Base-by-base conservation (phyloP, 2,113 vertebrate genomes). In the Uropsilus gracilis region DNA sequence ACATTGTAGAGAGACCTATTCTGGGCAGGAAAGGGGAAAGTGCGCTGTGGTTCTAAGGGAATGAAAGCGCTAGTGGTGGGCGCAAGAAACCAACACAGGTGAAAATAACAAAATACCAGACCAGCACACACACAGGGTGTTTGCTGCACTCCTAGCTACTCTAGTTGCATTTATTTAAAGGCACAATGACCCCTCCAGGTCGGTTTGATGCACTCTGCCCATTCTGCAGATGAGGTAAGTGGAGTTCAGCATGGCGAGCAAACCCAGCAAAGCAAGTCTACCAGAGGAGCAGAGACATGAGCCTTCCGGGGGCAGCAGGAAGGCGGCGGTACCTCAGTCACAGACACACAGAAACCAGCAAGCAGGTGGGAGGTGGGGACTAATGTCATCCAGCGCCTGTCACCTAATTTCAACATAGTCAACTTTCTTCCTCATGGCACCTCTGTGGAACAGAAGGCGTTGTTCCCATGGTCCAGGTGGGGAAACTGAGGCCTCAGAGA, bases 41-140 rank as follows among this genome's bases (percentile, higher is more conserved):
- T 48, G 37, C 61, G 72, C 24, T 24, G 12, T 8, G 30, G 30
- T 32, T 77, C 48, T 22, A 4, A 57, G 3, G 61, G 90, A 64
- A 71, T 11, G 22, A 34, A 88, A 85, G 81, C 57, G 46, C 86
- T 17, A 8, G 13, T 0, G 0, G 20, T 11, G 59, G 63, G 66
- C 69, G 46, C 86, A 8, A 39, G 75, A 53, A 13, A 26, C 39
- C 48, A 84, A 77, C 20, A 16, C n/a, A 18, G 63, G 50, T 28
- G 4, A 42, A 80, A 77, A 8, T 16, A 39, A 20, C 30, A 12
- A 69, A 61, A 94, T 7, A 30, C 6, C 22, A n/a, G 11, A 16
- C 32, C 28, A 4, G 8, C 2, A 0, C 0, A 1, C 18, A 2
- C 24, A 2, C 66, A 4, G 3, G 24, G 5, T 32, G 2, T 0